A percentile compares a stretch with the other conserved stretches of the same genome.
These are phyloP conservation scores for Synergus gifuensis DNA, from an alignment of 2,888 invertebrate genomes.

Conservation along the genomic window DNA sequence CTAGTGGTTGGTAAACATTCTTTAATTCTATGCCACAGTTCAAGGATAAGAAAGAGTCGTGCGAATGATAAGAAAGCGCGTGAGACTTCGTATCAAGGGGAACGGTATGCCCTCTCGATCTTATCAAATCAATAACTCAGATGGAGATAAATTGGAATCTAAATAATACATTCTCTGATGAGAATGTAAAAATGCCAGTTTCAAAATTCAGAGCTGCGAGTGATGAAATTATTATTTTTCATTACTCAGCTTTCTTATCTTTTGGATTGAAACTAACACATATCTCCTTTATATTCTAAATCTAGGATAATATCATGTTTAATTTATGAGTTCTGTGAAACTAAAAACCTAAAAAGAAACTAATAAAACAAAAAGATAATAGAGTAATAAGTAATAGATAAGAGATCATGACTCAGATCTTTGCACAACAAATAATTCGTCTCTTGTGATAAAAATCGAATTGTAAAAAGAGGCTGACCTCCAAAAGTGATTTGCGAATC, in stretches of 20 bases:
- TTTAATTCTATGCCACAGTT: neutral
- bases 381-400: neutral
- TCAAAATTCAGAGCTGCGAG: neutral
- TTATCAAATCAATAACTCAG: conserved; percentile 21
- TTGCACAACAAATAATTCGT: neutral
- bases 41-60: conserved; percentile 1
- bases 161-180: too few species aligned
- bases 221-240: conserved; percentile 31
- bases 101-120: conserved; percentile 4
- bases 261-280: neutral
- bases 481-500: too few species aligned
- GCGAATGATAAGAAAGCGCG: conserved; percentile 18
- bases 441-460: neutral
- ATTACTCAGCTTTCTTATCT: conserved; percentile 4
- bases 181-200: neutral
- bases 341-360: too few species aligned
- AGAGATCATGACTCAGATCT: too few species aligned
- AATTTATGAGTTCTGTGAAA: too few species aligned
- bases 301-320: too few species aligned
- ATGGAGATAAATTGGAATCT: neutral
- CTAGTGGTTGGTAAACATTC: neutral
- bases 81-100: neutral
- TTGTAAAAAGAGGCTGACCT: neutral
- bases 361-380: neutral
- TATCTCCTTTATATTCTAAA: too few species aligned